Percentiles rank a stretch among this genome's conserved stretches.
These are phyloP conservation scores for Apeltes quadracus DNA, from an alignment of 2,113 vertebrate genomes.

Conservation along the genomic window DNA sequence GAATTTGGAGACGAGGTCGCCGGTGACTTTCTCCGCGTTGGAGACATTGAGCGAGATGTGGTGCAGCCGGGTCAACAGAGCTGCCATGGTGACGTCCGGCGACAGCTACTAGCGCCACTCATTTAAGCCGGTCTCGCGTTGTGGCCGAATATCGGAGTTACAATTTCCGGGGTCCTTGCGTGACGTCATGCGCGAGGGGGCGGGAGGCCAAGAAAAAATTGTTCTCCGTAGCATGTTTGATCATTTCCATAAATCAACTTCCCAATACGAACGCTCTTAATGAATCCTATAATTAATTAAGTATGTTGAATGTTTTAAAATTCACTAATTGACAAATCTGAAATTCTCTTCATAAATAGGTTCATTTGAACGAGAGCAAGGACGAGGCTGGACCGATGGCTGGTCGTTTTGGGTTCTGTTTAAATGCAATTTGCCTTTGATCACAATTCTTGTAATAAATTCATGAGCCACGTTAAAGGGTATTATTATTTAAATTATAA, in stretches of 20 bases:
- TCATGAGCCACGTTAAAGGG: too few species aligned
- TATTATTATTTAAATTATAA: too few species aligned
- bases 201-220: too few species aligned
- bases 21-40: constrained; percentile 77
- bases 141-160: not conserved
- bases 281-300: not conserved
- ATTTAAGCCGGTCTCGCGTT: not conserved
- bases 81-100: constrained; percentile 81
- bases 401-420: not conserved
- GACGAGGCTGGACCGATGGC: too few species aligned
- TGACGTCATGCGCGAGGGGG: not conserved
- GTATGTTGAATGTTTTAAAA: not conserved
- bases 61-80: constrained; percentile 81
- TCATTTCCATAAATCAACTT: not conserved
- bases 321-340: not conserved
- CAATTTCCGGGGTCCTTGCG: not conserved
- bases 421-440: not conserved
- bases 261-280: not conserved
- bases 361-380: too few species aligned
- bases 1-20: constrained; percentile 82
- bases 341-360: not conserved
- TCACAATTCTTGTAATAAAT: not conserved
- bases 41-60: constrained; percentile 88
- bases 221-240: too few species aligned
- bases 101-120: not conserved